Base-by-base conservation (phyloP, 1,140 invertebrate species). In the Bombus superbus region DNA sequence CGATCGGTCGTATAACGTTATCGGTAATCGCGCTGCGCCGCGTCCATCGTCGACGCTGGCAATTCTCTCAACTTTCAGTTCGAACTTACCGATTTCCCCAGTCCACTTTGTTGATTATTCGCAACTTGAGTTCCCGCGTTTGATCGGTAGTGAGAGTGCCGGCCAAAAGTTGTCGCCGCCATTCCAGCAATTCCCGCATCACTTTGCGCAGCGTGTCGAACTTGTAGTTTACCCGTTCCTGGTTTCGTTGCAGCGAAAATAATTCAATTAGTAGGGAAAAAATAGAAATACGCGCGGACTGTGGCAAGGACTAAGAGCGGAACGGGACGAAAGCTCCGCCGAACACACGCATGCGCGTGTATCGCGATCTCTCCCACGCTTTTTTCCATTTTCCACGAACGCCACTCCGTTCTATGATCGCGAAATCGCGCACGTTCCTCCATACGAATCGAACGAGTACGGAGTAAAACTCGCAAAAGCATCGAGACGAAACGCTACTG, bases 31-130 rank as follows among this genome's bases (percentile, higher is more conserved):
- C 11, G 38, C 32, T 15, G 13, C 8, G 13, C 8, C 25, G 40
- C 5, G 6, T 74, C 1, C 4, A 42, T 40, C 71, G 32, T 44
- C n/a, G 5, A 13, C 38, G 25, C 15, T 44, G 10, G 9, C 28
- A 1, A 22, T 40, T 62, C 28, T 62, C 28, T 42, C 40, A 42
- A 62, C 59, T 32, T 28, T 53, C n/a, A 66, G 25, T 72, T 62
- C 28, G 1, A 69, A 97, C 97, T 97, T 94, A 98, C 98, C 98
- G 96, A 96, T 99, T 99, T 76, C 98, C 98, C 98, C 98, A 99
- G 94, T 99, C 98, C 71, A 99, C 98, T 95, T 98, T 98, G 44
- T 97, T 97, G 80, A 98, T 98, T 73, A 99, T 98, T 92, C 98
- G 97, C 82, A 98, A 95, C 93, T 98, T 98, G 44, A 99, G 92